Evolutionary conservation across 2,797 vertebrate species (phyloP).

Genomic region (Tenualosa ilisha): DNA sequence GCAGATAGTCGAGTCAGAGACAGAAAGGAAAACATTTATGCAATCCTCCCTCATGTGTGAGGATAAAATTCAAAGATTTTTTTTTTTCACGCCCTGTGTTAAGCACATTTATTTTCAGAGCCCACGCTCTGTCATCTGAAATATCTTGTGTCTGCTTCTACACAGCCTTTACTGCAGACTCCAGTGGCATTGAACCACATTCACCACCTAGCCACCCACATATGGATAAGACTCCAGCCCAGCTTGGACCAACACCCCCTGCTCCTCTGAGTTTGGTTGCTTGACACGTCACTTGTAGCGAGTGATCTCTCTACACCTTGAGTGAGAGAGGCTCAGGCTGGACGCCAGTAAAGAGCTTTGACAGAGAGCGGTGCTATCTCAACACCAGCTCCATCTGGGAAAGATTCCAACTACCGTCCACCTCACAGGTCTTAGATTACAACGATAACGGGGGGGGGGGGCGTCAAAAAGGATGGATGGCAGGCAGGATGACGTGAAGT

Average conservation of each 20-base stretch:
- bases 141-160: background rate
- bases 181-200: background rate
- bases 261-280: constrained; percentile 23
- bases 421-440: background rate
- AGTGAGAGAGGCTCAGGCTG: background rate
- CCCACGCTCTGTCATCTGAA: constrained; percentile 18
- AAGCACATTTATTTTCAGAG: background rate
- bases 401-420: background rate
- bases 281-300: background rate
- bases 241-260: constrained; percentile 2
- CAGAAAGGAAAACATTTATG: background rate
- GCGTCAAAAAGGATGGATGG: background rate
- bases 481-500: background rate
- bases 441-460: background rate
- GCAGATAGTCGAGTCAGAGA: background rate
- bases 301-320: background rate
- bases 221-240: constrained; percentile 4
- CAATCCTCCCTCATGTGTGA: background rate
- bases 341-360: background rate
- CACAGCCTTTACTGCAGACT: background rate
- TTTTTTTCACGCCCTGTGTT: background rate
- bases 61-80: background rate
- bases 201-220: background rate
- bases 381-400: constrained; percentile 1
- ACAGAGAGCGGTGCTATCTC: background rate